Base-by-base conservation (phyloP, 1,140 invertebrate genomes). In the Bombus polaris region DNA sequence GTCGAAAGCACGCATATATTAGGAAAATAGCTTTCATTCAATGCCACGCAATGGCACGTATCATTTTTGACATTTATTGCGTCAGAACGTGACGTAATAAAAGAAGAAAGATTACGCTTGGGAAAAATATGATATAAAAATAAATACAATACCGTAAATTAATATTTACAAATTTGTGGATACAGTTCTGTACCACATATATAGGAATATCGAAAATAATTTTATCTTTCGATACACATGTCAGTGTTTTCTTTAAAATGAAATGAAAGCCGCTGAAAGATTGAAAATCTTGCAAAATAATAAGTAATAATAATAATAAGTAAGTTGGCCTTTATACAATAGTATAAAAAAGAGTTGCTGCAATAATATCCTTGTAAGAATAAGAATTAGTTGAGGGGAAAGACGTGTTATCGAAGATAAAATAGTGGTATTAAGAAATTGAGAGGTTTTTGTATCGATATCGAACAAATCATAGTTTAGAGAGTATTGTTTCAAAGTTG, bases 261-360 rank as follows among this genome's bases (percentile, higher is more conserved):
- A 42, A 72, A 3, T 0, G 9, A 70, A 12, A 70, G 1, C 3
- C 8, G 22, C 9, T 9, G 18, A 35, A 28, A 70, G 2, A 37
- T 70, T 9, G 3, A 10, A 37, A 18, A 53, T 53, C 47, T 1
- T 53, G 47, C 5, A 18, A 53, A 18, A 18, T 53, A 2, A 18
- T 0, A 22, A 53, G 47, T 22, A 53, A 53, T 37, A 18, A 18
- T 53, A 35, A 35, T 35, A 35, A 35, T 35, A 35, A 6, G 18
- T 0, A 22, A 53, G 47, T 8, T 8, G 1, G 1, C 18, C 5
- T 8, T 53, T 22, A 22, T 2, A 2, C 18, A 2, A 22, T 8
- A 8, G 47, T 8, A 53, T 53, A 0, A 0, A 53, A 18, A 12
- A 22, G 22, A 22, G 47, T 53, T 53, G 47, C 15, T 0, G 15